These are phyloP conservation scores for Silurus asotus DNA, from an alignment of 2,113 vertebrate genomes.

Conservation along the genomic window DNA sequence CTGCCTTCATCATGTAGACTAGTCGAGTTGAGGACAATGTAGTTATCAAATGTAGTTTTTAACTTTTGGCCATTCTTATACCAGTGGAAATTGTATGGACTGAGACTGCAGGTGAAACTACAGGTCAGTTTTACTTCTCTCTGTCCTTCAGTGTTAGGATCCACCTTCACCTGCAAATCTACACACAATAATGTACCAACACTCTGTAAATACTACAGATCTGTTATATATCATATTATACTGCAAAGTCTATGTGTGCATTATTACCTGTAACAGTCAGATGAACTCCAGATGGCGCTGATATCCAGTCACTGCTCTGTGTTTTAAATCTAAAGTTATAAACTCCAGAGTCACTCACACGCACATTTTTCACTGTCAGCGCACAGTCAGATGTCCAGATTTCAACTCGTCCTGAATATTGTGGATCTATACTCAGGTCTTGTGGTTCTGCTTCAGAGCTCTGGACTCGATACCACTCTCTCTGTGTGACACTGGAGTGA, in stretches of 20 bases:
- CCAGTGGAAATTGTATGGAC: no score
- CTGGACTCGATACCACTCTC: conserved; percentile 2
- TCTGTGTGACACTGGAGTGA: neutral
- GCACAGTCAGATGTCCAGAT: neutral
- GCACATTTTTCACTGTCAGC: neutral
- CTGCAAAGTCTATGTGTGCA: neutral
- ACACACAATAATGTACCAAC: no score
- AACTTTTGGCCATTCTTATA: no score
- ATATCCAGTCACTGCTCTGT: neutral
- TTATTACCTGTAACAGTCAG: neutral
- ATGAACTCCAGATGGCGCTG: neutral
- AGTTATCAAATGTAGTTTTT: no score
- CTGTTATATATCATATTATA: no score
- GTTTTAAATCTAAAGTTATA: conserved; percentile 8
- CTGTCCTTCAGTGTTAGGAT: no score
- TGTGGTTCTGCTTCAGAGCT: neutral
- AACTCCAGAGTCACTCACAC: neutral
- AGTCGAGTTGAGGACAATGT: no score
- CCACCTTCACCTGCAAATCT: no score
- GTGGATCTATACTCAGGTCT: neutral
- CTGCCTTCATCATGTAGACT: no score
- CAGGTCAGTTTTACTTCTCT: no score
- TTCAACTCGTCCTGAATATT: neutral
- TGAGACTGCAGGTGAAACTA: no score
- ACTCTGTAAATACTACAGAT: no score